These are phyloP conservation scores for Leptatherina wallacei DNA, from an alignment of 2,797 vertebrate species.

Conservation along the genomic window DNA sequence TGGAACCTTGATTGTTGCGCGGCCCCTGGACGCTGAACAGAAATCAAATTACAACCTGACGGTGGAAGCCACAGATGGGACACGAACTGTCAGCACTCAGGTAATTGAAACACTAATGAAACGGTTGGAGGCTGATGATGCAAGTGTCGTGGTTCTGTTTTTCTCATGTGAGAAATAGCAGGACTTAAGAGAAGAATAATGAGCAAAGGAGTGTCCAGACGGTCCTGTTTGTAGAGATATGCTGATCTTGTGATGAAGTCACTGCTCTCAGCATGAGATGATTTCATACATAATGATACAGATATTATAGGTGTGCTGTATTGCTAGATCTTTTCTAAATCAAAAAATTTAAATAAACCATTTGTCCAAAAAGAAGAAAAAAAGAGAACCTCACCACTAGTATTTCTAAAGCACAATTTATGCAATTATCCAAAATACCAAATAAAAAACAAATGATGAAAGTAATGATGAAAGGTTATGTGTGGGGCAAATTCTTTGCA, in stretches of 20 bases:
- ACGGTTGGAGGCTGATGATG: constrained; percentile 70
- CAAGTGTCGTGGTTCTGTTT: constrained; percentile 65
- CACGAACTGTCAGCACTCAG: constrained; percentile 92
- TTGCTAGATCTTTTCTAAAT: background rate
- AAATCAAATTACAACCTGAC: constrained; percentile 99
- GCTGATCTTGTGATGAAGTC: constrained; percentile 32
- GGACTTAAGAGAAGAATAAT: constrained; percentile 37
- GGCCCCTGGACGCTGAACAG: constrained; percentile 94
- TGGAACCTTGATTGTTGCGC: constrained; percentile 94
- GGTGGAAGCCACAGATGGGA: constrained; percentile 97
- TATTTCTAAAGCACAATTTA: background rate
- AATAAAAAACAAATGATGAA: background rate
- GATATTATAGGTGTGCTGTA: background rate
- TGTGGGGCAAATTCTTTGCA: background rate
- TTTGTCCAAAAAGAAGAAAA: background rate
- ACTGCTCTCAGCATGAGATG: constrained; percentile 12
- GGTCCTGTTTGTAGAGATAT: constrained; percentile 32
- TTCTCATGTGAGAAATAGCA: constrained; percentile 36
- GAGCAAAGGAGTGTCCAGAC: constrained; percentile 39
- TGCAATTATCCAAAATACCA: background rate
- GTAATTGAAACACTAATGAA: constrained; percentile 85
- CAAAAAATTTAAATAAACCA: too few species aligned
- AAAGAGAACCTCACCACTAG: background rate
- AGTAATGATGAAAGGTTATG: background rate
- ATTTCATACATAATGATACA: background rate